These are phyloP conservation scores for Meleagris gallopavo DNA, from an alignment of 2,113 vertebrate genomes.

Conservation along the genomic window DNA sequence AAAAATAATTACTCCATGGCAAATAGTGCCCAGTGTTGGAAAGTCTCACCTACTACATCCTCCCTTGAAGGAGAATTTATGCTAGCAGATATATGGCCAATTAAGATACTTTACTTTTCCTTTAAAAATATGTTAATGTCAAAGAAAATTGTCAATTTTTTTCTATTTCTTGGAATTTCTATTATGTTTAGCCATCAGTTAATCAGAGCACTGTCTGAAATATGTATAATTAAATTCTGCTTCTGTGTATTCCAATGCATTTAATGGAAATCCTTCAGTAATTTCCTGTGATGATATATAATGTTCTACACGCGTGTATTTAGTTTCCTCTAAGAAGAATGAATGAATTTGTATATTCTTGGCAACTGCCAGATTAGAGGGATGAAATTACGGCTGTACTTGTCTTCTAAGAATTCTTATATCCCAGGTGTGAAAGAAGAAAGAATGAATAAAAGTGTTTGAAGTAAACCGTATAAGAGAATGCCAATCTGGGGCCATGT, in stretches of 20 bases:
- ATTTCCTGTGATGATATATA: neutral
- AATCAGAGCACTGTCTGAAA: neutral
- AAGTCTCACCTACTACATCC: neutral
- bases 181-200: neutral
- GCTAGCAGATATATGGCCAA: neutral
- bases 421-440: neutral
- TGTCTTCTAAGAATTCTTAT: neutral
- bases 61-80: neutral
- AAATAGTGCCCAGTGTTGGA: neutral
- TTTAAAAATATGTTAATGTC: neutral
- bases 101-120: neutral
- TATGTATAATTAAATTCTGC: neutral
- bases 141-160: neutral
- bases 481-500: neutral
- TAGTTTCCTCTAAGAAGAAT: conserved; percentile 5
- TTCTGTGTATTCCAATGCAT: neutral
- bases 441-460: neutral
- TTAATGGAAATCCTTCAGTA: neutral
- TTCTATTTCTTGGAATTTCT: neutral
- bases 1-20: neutral
- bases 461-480: neutral
- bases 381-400: neutral
- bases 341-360: neutral
- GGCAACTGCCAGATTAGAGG: neutral
- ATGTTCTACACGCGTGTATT: neutral